These are phyloP conservation scores for Melieria picta DNA, from an alignment of 2,888 invertebrate genomes.

Conservation along the genomic window DNA sequence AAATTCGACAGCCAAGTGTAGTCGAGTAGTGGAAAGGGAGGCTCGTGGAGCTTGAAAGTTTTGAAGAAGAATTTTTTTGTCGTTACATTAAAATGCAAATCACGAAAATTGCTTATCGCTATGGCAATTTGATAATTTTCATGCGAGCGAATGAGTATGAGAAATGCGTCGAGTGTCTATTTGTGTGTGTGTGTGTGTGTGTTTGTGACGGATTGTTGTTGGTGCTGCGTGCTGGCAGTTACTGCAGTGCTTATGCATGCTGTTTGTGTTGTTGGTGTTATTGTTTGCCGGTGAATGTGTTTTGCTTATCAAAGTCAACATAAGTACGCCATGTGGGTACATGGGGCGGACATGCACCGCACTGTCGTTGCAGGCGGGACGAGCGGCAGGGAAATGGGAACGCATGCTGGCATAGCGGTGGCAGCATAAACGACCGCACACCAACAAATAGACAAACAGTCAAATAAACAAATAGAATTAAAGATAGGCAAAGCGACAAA, in stretches of 20 bases:
- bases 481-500: too few relatives aligned
- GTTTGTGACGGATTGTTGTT: not conserved
- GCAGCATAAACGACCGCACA: too few relatives aligned
- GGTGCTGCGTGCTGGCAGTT: not conserved
- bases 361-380: too few relatives aligned
- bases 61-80: not conserved
- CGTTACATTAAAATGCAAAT: conserved; percentile 4
- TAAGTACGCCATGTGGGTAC: too few relatives aligned
- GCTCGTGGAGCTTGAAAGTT: not conserved
- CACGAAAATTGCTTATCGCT: conserved; percentile 1
- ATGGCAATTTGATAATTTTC: not conserved
- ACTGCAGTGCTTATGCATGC: not conserved
- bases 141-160: not conserved
- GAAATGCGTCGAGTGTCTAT: not conserved
- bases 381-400: too few relatives aligned
- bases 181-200: too few relatives aligned
- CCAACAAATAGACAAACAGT: too few relatives aligned
- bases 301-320: too few relatives aligned
- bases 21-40: not conserved
- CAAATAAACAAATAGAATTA: too few relatives aligned
- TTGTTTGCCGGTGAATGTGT: not conserved
- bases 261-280: not conserved
- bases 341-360: too few relatives aligned
- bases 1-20: not conserved
- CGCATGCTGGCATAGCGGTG: too few relatives aligned